These are phyloP conservation scores for Tanytarsus gracilentus DNA, from an alignment of 2,888 invertebrate species.

Conservation along the genomic window DNA sequence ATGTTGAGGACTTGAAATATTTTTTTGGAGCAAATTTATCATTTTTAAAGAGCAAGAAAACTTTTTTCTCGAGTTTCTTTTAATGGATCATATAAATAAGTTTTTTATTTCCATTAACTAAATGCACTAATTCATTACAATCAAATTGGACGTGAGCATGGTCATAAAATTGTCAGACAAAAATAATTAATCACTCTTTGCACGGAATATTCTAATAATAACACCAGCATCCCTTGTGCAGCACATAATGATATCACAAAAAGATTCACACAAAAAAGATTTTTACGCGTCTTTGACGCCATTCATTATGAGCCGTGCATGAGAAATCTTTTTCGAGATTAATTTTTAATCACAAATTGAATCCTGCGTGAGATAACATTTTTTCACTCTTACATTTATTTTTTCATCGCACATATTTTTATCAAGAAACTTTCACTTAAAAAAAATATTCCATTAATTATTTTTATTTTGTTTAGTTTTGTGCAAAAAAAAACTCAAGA, in stretches of 20 bases:
- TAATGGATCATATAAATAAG: too few relatives aligned
- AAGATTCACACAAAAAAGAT: too few relatives aligned
- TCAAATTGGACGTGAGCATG: background rate
- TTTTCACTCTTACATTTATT: background rate
- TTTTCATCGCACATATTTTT: background rate
- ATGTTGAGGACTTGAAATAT: background rate
- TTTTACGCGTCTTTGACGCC: too few relatives aligned
- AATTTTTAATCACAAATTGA: background rate
- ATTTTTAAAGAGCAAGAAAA: background rate
- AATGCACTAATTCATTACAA: too few relatives aligned
- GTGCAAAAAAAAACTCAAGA: background rate
- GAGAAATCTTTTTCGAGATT: background rate
- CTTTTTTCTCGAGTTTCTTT: too few relatives aligned
- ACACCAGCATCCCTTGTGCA: too few relatives aligned
- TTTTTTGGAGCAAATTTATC: background rate
- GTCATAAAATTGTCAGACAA: conserved; percentile 5
- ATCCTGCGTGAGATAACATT: background rate
- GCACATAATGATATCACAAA: too few relatives aligned
- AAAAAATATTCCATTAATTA: too few relatives aligned
- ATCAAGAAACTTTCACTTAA: too few relatives aligned
- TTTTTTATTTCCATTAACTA: too few relatives aligned
- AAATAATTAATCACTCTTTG: conserved; percentile 26
- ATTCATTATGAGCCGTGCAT: too few relatives aligned
- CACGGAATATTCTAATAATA: too few relatives aligned
- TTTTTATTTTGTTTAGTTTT: background rate